Evolutionary conservation across 2,113 vertebrate species (phyloP), one percentile per base, ranked within the genome.

Genomic region (Xyliphius kryptos): DNA sequence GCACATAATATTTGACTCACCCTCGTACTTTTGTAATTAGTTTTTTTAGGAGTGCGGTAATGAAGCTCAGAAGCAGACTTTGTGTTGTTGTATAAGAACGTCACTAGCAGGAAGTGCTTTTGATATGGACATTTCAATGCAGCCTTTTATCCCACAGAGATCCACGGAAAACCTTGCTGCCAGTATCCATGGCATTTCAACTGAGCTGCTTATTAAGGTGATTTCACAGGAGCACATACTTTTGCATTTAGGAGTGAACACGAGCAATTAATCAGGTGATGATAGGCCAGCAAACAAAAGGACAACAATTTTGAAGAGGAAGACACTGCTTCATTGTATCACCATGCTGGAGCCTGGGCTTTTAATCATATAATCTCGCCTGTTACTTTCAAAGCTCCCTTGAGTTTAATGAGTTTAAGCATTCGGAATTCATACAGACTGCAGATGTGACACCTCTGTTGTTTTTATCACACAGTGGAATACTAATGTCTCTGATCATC

Each of bases 191-290:
- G 44, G 69, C 58, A 67, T 63, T n/a, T n/a, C n/a, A n/a, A n/a
- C 64, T 17, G 51, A 47, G 58, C 48, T 13, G 15, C 66, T 73
- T 63, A 76, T 76, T 71, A 71, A 69, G 68, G 61, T 70, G 65
- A 66, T 56, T 71, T 68, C 51, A 59, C 36, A 43, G 41, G 37
- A 71, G 60, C 61, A 44, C 21, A 56, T 55, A n/a, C n/a, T 19
- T 41, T 19, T 41, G 38, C 37, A 41, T 66, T 73, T 57, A 38
- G 26, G 57, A 66, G 57, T n/a, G 51, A 44, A 64, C 62, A 72
- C 66, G 56, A 63, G 44, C 68, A 70, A 68, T 71, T 71, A 66
- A 73, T 68, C 56, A 73, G 38, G 22, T 15, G 46, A 54, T 56
- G 60, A 68, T 49, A n/a, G 38, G 37, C 36, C 12, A 62, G 52